Conservation (phyloP, 2,888 invertebrate genomes). For the Cecidostiba fungosa region DNA sequence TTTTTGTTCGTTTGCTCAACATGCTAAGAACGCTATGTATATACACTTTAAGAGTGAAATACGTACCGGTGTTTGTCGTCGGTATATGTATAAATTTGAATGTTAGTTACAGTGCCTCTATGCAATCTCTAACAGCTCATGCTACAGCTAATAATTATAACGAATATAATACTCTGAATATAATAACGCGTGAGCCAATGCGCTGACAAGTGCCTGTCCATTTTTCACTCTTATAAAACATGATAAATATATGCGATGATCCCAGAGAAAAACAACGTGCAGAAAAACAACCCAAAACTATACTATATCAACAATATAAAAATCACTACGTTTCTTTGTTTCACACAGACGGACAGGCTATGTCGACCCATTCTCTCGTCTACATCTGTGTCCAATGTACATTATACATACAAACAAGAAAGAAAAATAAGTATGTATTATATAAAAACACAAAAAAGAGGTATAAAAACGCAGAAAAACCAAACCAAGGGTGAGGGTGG, state of each 20-base stretch:
- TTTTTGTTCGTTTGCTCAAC: neutral
- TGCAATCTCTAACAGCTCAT: conserved; percentile 32
- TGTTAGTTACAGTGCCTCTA: neutral
- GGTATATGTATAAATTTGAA: neutral
- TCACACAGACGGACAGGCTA: conserved; percentile 11
- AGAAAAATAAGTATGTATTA: neutral
- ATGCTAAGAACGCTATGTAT: neutral
- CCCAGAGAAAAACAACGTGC: neutral
- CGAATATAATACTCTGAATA: no score
- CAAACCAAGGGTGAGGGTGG: conserved; percentile 15
- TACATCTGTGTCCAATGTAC: conserved; percentile 30
- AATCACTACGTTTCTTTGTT: neutral
- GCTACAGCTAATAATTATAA: conserved; percentile 28
- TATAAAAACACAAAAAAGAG: conserved; percentile 17
- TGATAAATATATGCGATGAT: no score
- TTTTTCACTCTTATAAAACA: neutral
- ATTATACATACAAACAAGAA: neutral
- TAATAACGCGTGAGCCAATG: conserved; percentile 22
- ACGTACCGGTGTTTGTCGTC: neutral
- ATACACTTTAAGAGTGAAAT: neutral
- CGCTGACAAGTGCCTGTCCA: conserved; percentile 9
- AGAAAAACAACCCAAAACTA: conserved; percentile 8
- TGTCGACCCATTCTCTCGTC: conserved; percentile 33
- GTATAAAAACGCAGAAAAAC: conserved; percentile 45
- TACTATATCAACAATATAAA: neutral